Percentiles rank a stretch among this genome's conserved stretches.
These are phyloP conservation scores for Clivina fossor DNA, from an alignment of 2,888 invertebrate genomes.

Conservation along the genomic window DNA sequence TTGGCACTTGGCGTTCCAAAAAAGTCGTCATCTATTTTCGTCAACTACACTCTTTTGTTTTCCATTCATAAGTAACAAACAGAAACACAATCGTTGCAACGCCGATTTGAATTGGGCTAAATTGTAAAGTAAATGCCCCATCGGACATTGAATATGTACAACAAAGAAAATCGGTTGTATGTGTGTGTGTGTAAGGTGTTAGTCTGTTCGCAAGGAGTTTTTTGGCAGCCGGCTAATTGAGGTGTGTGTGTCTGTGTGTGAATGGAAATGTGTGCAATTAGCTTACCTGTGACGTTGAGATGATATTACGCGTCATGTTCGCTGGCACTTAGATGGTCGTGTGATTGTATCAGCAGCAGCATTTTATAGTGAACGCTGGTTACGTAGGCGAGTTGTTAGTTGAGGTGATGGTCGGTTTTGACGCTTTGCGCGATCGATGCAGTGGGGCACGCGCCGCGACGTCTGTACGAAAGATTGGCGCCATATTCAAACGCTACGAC, in stretches of 20 bases:
- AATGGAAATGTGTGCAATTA: neutral
- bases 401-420: slow-evolving; percentile 12
- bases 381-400: slow-evolving; percentile 13
- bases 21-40: slow-evolving; percentile 13
- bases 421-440: slow-evolving; percentile 27
- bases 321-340: slow-evolving; percentile 12
- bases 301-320: slow-evolving; percentile 29
- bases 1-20: slow-evolving; percentile 3
- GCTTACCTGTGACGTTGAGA: slow-evolving; percentile 24
- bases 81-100: no score
- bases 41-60: slow-evolving; percentile 1
- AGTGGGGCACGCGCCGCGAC: slow-evolving; percentile 21
- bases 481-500: neutral
- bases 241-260: neutral
- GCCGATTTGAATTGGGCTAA: no score
- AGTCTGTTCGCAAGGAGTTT: no score
- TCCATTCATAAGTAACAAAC: slow-evolving; percentile 5
- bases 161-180: no score
- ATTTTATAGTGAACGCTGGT: slow-evolving; percentile 17
- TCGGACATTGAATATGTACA: no score
- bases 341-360: slow-evolving; percentile 16
- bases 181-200: no score
- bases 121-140: no score
- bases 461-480: neutral
- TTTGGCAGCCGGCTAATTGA: no score